These are phyloP conservation scores for Montipora foliosa DNA, from an alignment of 64 coral and sea anemone species.

Conservation along the genomic window DNA sequence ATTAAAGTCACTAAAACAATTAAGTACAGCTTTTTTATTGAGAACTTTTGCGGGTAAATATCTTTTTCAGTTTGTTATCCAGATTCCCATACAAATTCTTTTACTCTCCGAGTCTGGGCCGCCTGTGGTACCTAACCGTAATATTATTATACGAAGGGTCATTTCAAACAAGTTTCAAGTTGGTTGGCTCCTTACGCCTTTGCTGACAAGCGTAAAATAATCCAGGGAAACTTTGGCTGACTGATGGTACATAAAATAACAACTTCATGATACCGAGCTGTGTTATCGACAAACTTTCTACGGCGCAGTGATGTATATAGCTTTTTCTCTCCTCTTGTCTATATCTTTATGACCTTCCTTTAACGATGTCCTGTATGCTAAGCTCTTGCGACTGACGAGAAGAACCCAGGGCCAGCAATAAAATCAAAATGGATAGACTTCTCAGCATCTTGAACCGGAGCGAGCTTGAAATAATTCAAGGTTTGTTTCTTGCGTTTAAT, in stretches of 20 bases:
- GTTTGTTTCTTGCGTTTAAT: background rate
- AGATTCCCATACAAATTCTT: too few species aligned
- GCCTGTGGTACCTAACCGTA: background rate
- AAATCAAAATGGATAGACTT: background rate
- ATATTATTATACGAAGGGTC: background rate
- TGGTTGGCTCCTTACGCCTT: background rate
- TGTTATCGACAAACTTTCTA: background rate
- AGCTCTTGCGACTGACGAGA: background rate
- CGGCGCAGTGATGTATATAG: background rate
- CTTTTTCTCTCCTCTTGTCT: background rate
- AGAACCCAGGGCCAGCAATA: background rate
- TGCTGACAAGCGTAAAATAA: background rate
- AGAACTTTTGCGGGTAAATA: too few species aligned
- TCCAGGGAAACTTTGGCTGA: background rate
- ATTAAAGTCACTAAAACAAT: too few species aligned
- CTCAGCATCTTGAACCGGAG: background rate
- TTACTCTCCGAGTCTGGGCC: too few species aligned
- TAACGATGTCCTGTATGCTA: background rate
- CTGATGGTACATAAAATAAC: background rate
- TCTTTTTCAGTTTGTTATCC: too few species aligned
- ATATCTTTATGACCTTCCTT: background rate
- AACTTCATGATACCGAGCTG: too few species aligned
- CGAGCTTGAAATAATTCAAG: background rate
- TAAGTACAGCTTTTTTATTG: too few species aligned
- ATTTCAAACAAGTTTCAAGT: too few species aligned